Base-by-base conservation (phyloP, 2,797 vertebrate species). In the Alectoris magna region DNA sequence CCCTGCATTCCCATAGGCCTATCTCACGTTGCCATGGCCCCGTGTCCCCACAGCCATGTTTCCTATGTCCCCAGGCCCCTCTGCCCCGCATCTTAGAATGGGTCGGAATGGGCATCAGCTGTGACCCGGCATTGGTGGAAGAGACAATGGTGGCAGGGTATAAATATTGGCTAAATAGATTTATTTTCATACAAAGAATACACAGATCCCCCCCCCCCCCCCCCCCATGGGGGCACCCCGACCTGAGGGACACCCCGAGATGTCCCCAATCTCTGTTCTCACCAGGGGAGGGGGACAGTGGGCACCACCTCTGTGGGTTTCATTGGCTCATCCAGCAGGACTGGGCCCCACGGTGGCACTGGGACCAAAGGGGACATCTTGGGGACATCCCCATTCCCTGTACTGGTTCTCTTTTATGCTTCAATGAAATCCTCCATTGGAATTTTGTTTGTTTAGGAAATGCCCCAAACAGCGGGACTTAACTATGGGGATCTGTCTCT, bases 91-190 rank as follows among this genome's bases (percentile, higher is more conserved):
- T 56, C 55, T 16, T 19, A n/a, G 10, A n/a, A 56, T 18, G 53
- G 16, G 53, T 16, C 10, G 9, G 53, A 55, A 55, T 39, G 34
- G 39, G 39, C 64, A 39, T 5, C 0, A 4, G 64, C 22, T 46
- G 19, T 38, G 38, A 56, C n/a, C 66, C 46, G 36, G 3, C 0
- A 3, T 7, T 44, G 66, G 24, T 66, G n/a, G 26, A 83, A 14
- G 19, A 91, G 62, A 29, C 9, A n/a, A 55, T 2, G 5, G 55
- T 36, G 9, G 12, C 4, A 2, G 66, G 55, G 63, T 93, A 96
- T 95, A 96, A 97, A 97, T 96, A 96, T 84, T 97, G 96, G 96
- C 96, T 97, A 97, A 97, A 97, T 97, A 97, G 93, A 97, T 97
- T 96, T 97, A 96, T 97, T 97, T 96, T 96, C 95, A 96, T 97